A percentile compares a stretch with the other conserved stretches of the same genome.
These are phyloP conservation scores for Prunella fulvescens DNA, from an alignment of 2,113 vertebrate species.

Conservation along the genomic window DNA sequence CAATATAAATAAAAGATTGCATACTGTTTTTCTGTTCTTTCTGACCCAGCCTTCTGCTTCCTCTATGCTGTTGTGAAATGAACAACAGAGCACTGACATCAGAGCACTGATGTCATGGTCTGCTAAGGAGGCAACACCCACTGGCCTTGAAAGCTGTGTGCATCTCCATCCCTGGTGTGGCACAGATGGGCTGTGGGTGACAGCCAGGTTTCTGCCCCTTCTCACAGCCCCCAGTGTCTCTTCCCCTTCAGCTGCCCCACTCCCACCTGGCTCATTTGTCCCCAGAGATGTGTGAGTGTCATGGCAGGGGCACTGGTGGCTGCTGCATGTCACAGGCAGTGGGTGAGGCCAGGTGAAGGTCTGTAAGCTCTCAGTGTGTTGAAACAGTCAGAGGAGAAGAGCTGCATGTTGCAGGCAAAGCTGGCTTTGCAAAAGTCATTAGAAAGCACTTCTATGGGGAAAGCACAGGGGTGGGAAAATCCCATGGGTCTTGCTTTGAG, in stretches of 20 bases:
- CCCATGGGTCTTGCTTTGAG: background rate
- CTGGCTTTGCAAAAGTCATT: background rate
- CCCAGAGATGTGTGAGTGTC: background rate
- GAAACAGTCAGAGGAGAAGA: background rate
- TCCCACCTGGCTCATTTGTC: background rate
- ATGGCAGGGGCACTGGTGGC: background rate
- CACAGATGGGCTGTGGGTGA: background rate
- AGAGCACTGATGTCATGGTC: background rate
- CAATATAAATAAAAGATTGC: background rate
- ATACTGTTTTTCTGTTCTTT: background rate
- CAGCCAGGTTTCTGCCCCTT: background rate
- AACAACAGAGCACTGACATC: background rate
- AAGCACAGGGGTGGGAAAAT: background rate
- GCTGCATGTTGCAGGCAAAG: background rate
- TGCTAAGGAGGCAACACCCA: background rate
- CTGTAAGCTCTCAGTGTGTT: background rate
- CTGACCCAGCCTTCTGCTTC: background rate
- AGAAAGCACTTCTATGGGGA: background rate
- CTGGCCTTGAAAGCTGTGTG: background rate
- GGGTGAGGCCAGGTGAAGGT: background rate
- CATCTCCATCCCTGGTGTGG: background rate
- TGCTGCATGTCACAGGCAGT: background rate
- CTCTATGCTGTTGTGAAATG: background rate
- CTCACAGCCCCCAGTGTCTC: background rate
- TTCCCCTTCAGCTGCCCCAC: background rate